These are phyloP conservation scores for Halichoeres trimaculatus DNA, from an alignment of 2,113 vertebrate species.

Conservation along the genomic window DNA sequence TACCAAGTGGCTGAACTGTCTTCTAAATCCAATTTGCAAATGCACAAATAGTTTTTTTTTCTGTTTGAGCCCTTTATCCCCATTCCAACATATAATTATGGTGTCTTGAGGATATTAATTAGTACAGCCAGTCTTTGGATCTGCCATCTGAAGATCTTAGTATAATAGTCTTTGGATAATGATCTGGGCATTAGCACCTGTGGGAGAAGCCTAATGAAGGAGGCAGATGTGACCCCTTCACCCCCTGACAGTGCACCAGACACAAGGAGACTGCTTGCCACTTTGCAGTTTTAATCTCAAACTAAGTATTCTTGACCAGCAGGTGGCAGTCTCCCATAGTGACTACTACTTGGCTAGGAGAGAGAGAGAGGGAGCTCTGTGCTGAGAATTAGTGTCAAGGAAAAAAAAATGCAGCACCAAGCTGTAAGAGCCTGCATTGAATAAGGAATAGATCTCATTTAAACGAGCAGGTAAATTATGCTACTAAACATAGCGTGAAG, in stretches of 20 bases:
- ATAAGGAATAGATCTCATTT: constrained; percentile 26
- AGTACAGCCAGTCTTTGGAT: constrained; percentile 19
- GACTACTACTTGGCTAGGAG: not conserved
- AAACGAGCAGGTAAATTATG: constrained; percentile 13
- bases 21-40: not conserved
- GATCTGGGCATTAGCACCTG: constrained; percentile 18
- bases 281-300: not conserved
- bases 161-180: not conserved
- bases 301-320: constrained; percentile 42
- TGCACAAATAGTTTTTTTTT: constrained; percentile 2
- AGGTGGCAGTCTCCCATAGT: constrained; percentile 66
- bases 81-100: constrained; percentile 1
- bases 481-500: constrained; percentile 20
- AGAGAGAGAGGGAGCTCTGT: constrained; percentile 5
- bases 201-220: constrained; percentile 46
- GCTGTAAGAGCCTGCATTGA: constrained; percentile 1
- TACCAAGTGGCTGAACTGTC: not conserved
- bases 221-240: constrained; percentile 38
- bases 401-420: constrained; percentile 35
- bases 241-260: not conserved
- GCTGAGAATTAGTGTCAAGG: constrained; percentile 40
- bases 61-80: not conserved
- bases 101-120: constrained; percentile 17
- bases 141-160: constrained; percentile 23
- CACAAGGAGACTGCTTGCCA: not conserved